These are phyloP conservation scores for Conger conger DNA, from an alignment of 2,113 vertebrate species.

Conservation along the genomic window DNA sequence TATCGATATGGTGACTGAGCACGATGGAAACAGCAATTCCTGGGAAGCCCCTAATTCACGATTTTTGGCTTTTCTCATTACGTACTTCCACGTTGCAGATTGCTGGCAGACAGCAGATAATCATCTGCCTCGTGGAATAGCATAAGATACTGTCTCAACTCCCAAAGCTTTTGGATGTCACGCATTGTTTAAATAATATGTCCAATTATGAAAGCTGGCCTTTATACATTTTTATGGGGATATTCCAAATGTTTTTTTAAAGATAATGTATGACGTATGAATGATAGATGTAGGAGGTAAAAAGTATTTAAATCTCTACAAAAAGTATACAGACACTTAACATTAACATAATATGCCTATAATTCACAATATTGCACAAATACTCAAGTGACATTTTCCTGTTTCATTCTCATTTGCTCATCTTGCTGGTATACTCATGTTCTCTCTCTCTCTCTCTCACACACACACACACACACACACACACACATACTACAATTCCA, in stretches of 20 bases:
- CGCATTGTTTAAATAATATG: no score
- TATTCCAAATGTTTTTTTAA: neutral
- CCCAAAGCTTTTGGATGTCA: no score
- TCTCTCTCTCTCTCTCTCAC: no score
- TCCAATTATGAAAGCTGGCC: neutral
- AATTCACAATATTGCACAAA: slow-evolving; percentile 70
- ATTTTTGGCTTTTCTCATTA: no score
- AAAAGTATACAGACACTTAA: slow-evolving; percentile 48
- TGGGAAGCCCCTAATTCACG: no score
- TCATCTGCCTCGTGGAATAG: no score
- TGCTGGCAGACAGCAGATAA: no score
- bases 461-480: neutral
- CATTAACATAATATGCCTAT: slow-evolving; percentile 48
- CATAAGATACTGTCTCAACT: no score
- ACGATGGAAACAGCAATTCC: no score
- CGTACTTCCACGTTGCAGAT: no score
- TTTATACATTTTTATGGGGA: neutral
- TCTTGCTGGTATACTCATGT: slow-evolving; percentile 28
- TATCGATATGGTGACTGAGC: no score
- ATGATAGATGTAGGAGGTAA: neutral
- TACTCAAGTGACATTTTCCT: slow-evolving; percentile 64
- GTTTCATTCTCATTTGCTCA: slow-evolving; percentile 40
- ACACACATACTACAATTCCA: slow-evolving; percentile 14
- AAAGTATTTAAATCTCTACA: neutral
- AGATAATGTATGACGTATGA: neutral